Evolutionary conservation across 2,113 vertebrate species (phyloP), one percentile per base, ranked within the genome.

Genomic region (Barbus barbus): DNA sequence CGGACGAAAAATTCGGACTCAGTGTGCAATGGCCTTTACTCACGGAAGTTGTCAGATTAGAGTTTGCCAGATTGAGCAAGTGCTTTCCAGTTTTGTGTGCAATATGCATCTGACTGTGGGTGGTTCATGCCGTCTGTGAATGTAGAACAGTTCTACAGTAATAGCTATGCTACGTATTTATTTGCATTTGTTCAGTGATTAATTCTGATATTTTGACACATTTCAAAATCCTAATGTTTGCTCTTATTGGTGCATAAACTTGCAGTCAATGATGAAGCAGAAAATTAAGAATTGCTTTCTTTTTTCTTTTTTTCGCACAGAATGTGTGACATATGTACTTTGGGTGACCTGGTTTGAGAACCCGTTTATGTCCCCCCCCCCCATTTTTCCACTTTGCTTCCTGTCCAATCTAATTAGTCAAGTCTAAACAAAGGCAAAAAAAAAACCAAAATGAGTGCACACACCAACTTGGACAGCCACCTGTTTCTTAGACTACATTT

Each of bases 1-100:
- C n/a, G n/a, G n/a, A n/a, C n/a, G n/a, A n/a, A n/a, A n/a, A n/a
- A n/a, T n/a, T n/a, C n/a, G n/a, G n/a, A n/a, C n/a, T n/a, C n/a
- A n/a, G n/a, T n/a, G n/a, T n/a, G n/a, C n/a, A n/a, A n/a, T n/a
- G n/a, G n/a, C n/a, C 5, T 7, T 41, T 13, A 7, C 69, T 24
- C 5, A 11, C 22, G 2, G 36, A 72, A 44, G 11, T 72, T 72
- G 69, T 72, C 22, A 24, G 36, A 71, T 72, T 72, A 72, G 69
- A 24, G 22, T 1, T 72, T 72, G 69, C 69, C 36, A 72, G 69
- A 72, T 72, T 72, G 69, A 72, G 69, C 69, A 44, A 72, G 22
- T 41, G 36, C 22, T 72, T 41, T 72, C 69, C 69, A 72, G 69
- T 72, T 72, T 72, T 41, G 22, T 72, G 36, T 14, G 36, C 69